A percentile compares a stretch with the other conserved stretches of the same genome.
These are phyloP conservation scores for Rhynchotus rufescens DNA, from an alignment of 2,797 vertebrate species.

Conservation along the genomic window DNA sequence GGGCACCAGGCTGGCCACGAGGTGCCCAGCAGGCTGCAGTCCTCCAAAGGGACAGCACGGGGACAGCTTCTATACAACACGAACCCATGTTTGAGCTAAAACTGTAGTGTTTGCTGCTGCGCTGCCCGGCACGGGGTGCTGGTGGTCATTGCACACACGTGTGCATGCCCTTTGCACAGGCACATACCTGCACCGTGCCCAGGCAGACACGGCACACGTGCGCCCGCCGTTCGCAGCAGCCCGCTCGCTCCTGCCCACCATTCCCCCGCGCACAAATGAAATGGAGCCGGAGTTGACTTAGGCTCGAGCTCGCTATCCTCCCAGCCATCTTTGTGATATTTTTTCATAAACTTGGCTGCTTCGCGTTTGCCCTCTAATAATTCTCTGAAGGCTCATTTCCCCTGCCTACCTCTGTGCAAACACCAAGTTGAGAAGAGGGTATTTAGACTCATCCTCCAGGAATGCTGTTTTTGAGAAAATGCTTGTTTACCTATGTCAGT, in stretches of 20 bases:
- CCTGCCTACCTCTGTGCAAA: constrained; percentile 79
- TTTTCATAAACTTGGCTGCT: constrained; percentile 76
- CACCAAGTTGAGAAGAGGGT: constrained; percentile 73
- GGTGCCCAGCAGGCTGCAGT: no score
- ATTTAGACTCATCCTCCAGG: constrained; percentile 67
- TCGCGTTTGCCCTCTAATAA: constrained; percentile 70
- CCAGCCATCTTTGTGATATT: constrained; percentile 66
- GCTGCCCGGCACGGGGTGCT: no score
- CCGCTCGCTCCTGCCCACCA: constrained; percentile 50
- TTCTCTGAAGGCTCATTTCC: constrained; percentile 69
- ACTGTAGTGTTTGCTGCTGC: no score
- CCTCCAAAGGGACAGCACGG: no score
- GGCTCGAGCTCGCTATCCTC: constrained; percentile 75
- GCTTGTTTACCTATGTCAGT: constrained; percentile 77
- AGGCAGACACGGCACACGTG: no score
- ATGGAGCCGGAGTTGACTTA: constrained; percentile 67
- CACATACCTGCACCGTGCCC: no score
- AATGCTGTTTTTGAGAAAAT: constrained; percentile 67
- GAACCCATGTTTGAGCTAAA: no score
- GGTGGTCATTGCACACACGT: no score
- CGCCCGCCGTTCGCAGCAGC: neutral
- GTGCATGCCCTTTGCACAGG: no score
- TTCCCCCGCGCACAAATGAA: constrained; percentile 52
- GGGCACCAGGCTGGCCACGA: no score
- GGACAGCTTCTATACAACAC: no score